phyloP scores from a whole-genome alignment of 2,113 vertebrate genomes.

The Alces alces region DNA sequence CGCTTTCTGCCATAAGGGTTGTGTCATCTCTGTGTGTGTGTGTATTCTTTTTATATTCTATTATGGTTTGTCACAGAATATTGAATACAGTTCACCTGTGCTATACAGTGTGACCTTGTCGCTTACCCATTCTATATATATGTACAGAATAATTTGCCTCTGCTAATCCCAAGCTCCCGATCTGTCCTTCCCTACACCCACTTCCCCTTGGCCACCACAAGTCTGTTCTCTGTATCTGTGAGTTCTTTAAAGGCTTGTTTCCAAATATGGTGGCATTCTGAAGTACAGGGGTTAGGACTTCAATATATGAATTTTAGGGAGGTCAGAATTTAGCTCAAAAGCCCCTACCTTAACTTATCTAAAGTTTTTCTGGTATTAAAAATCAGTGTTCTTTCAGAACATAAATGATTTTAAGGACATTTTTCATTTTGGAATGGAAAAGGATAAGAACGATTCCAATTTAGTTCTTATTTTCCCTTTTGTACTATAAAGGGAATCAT shows the following conservation, averaged over 20 bases:
- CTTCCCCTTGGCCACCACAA: not conserved
- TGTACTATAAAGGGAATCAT: not conserved
- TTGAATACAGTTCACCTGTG: not conserved
- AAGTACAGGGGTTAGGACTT: not conserved
- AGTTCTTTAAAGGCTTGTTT: not conserved
- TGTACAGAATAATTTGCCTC: not conserved
- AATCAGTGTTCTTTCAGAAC: not conserved
- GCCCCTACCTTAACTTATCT: not conserved
- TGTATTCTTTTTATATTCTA: not conserved
- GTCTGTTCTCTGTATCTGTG: not conserved
- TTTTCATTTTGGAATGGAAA: slow-evolving; percentile 28
- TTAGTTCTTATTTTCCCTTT: slow-evolving; percentile 16
- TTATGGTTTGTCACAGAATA: not conserved
- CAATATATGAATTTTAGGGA: not conserved
- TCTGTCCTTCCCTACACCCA: not conserved
- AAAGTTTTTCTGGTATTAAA: not conserved
- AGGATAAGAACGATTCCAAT: not conserved
- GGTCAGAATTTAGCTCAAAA: not conserved
- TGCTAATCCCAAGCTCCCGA: not conserved
- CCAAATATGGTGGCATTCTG: not conserved
- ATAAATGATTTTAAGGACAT: not conserved
- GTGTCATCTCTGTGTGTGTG: not conserved
- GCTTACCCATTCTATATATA: not conserved
- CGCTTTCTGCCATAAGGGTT: not conserved
- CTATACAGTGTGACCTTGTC: not conserved